phyloP scores from a whole-genome alignment of 2,113 vertebrate genomes.

The Okapia johnstoni region DNA sequence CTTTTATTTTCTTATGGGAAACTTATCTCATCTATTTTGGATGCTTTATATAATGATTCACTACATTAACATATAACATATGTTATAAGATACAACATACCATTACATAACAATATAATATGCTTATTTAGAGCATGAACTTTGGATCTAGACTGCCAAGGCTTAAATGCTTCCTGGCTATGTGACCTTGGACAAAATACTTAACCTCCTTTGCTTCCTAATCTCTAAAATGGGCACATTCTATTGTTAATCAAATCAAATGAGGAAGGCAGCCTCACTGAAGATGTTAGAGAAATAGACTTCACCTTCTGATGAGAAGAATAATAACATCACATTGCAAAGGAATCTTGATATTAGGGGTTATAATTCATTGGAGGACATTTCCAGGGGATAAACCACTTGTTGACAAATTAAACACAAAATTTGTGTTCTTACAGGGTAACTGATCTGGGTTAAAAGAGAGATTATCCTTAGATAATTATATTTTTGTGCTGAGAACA shows the following conservation, averaged over 20 bases:
- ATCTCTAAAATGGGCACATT: neutral
- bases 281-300: neutral
- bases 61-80: neutral
- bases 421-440: neutral
- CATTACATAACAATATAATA: neutral
- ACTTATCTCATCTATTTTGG: neutral
- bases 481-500: neutral
- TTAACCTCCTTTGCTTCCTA: neutral
- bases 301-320: neutral
- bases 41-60: neutral
- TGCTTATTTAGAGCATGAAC: neutral
- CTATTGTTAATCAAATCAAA: neutral
- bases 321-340: neutral
- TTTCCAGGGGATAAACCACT: neutral
- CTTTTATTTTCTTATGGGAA: neutral
- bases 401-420: neutral
- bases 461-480: neutral
- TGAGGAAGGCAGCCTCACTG: neutral
- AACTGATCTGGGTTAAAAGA: neutral
- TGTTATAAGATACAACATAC: neutral
- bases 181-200: neutral
- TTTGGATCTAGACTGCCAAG: neutral
- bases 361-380: neutral
- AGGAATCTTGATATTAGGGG: neutral
- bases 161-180: neutral